Base-by-base conservation (phyloP, 1,140 invertebrate species). In the Trissolcus basalis region DNA sequence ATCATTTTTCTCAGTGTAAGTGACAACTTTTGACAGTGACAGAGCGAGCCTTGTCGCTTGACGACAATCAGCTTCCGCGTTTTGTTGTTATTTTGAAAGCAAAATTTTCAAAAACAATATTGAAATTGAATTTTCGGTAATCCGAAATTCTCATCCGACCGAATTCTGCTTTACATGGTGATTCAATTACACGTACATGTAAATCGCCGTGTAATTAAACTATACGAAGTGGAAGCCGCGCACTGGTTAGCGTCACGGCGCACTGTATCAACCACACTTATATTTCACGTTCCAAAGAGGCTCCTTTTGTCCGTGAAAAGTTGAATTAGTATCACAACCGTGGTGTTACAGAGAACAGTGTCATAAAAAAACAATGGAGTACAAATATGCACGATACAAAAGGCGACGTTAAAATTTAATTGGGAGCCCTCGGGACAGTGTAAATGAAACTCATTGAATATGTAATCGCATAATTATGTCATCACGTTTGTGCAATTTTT, bases 251-350 rank as follows among this genome's bases (percentile, higher is more conserved):
- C 36, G 19, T 48, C 48, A n/a, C n/a, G 39, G 10, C 9, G 16
- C 9, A 53, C 9, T 27, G 36, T 39, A 36, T 56, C 15, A 51
- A 48, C 47, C 12, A 9, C 54, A 39, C 35, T 60, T 53, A 69
- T 33, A 69, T 69, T 69, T 60, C 35, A 43, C 32, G 49, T 54
- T 54, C 48, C 50, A 54, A 60, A 60, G 49, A 50, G 49, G 14
- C 14, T 47, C 49, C 39, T 55, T 60, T 54, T 44, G 64, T 67
- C 14, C 41, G 32, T 47, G 43, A 54, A 69, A 69, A 69, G 55
- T 69, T 60, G 60, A 60, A 69, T 69, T 69, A 69, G 59, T 69
- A 60, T 60, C 47, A 49, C 45, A 54, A 13, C 33, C 36, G 19
- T 27, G 19, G 19, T 59, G 54, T 54, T 60, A 48, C 55, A 47